These are phyloP conservation scores for Oryzias woworae DNA, from an alignment of 2,113 vertebrate genomes.

Conservation along the genomic window DNA sequence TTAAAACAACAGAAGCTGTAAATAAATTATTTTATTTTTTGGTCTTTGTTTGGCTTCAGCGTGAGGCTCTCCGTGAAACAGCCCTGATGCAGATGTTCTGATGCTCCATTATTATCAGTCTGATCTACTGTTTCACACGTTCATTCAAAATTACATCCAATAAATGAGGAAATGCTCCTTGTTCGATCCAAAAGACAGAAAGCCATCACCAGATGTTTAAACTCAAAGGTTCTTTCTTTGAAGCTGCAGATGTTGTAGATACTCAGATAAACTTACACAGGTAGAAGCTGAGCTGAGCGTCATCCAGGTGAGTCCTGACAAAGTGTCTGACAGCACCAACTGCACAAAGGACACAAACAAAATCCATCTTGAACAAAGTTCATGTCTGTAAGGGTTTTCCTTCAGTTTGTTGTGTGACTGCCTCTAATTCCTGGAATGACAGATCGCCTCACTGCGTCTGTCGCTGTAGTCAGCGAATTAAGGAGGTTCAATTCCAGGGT, in stretches of 20 bases:
- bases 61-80: no score
- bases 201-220: no score
- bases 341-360: conserved; percentile 57
- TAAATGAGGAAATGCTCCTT: no score
- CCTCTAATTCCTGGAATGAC: conserved; percentile 57
- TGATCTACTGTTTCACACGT: no score
- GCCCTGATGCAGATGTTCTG: no score
- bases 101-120: no score
- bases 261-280: conserved; percentile 83
- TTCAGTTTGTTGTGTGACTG: conserved; percentile 32
- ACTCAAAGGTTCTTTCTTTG: no score
- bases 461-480: conserved; percentile 54
- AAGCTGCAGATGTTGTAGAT: not conserved
- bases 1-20: no score
- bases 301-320: conserved; percentile 83
- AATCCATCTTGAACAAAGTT: conserved; percentile 3
- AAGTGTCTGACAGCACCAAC: conserved; percentile 85
- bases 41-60: no score
- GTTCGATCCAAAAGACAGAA: no score
- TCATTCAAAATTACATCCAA: no score
- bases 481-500: conserved; percentile 19
- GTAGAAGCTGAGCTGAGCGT: conserved; percentile 84
- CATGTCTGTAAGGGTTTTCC: conserved; percentile 43
- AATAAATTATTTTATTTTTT: no score
- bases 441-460: conserved; percentile 55